phyloP scores from a whole-genome alignment of 1,140 invertebrate species.

The Orius laevigatus region DNA sequence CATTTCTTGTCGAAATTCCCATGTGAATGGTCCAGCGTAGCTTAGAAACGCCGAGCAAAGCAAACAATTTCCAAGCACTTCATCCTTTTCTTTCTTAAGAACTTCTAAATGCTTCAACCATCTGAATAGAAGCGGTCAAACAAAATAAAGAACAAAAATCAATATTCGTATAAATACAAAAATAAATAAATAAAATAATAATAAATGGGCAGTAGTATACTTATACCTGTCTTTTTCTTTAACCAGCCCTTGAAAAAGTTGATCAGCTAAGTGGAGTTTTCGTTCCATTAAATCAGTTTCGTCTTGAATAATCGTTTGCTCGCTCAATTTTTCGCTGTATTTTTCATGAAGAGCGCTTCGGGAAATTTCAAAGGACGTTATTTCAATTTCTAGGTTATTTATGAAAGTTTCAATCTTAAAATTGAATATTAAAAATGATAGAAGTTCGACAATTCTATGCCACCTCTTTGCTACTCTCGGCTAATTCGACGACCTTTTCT shows the following conservation, averaged over 20 bases:
- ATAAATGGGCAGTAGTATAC: background rate
- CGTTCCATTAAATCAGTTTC: too few species aligned
- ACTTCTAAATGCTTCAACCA: conserved; percentile 57
- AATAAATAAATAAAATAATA: background rate
- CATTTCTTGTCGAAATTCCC: conserved; percentile 66
- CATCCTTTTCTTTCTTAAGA: conserved; percentile 47
- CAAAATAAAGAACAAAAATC: background rate
- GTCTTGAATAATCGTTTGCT: too few species aligned
- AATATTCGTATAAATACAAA: background rate
- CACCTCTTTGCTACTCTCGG: conserved; percentile 35
- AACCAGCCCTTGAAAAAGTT: too few species aligned
- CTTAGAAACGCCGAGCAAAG: conserved; percentile 63
- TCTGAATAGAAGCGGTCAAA: conserved; percentile 6
- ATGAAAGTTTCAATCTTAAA: too few species aligned
- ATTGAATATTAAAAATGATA: background rate
- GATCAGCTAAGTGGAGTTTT: too few species aligned
- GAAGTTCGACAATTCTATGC: background rate
- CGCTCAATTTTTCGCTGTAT: too few species aligned
- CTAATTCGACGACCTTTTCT: conserved; percentile 58
- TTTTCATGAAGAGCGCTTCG: too few species aligned
- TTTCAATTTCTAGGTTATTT: too few species aligned
- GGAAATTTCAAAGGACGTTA: too few species aligned
- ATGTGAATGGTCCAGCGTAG: conserved; percentile 75
- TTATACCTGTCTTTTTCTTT: too few species aligned
- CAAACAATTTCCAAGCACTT: conserved; percentile 67